Conservation (phyloP, 2,797 vertebrate species). For the Hirundo rustica region DNA sequence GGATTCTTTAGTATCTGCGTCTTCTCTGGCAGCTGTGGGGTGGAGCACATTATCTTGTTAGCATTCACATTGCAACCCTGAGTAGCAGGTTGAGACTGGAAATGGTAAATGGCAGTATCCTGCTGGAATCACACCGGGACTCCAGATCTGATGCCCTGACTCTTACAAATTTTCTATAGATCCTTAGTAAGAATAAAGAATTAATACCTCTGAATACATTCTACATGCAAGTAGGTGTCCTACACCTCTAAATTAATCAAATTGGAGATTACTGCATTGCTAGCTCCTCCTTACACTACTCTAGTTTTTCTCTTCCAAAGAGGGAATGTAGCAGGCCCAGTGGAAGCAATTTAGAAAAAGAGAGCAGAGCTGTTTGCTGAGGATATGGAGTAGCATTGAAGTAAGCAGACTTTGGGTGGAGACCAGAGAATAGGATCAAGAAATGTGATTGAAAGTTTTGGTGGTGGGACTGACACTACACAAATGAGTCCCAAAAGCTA, state of each 20-base stretch:
- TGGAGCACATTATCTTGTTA: not conserved
- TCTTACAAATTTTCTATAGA: not conserved
- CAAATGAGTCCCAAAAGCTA: not conserved
- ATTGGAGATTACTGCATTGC: not conserved
- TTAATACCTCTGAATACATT: not conserved
- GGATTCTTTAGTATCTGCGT: not conserved
- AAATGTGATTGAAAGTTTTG: not conserved
- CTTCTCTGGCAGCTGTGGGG: slow-evolving; percentile 5
- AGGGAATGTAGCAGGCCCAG: not conserved
- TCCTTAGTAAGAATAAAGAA: not conserved
- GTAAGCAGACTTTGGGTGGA: not conserved
- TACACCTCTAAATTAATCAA: not conserved
- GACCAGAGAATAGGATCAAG: not conserved
- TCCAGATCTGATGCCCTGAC: not conserved
- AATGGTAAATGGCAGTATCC: not conserved
- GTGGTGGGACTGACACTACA: not conserved
- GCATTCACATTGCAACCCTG: not conserved
- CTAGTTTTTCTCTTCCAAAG: not conserved
- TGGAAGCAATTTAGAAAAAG: not conserved
- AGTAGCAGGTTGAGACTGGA: slow-evolving; percentile 24
- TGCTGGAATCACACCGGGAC: not conserved
- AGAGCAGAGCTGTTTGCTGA: not conserved
- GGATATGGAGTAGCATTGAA: not conserved
- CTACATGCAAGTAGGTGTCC: not conserved
- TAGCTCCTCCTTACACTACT: not conserved